Evolutionary conservation across 2,113 vertebrate species (phyloP), one percentile per base, ranked within the genome.

Genomic region (Passer domesticus): DNA sequence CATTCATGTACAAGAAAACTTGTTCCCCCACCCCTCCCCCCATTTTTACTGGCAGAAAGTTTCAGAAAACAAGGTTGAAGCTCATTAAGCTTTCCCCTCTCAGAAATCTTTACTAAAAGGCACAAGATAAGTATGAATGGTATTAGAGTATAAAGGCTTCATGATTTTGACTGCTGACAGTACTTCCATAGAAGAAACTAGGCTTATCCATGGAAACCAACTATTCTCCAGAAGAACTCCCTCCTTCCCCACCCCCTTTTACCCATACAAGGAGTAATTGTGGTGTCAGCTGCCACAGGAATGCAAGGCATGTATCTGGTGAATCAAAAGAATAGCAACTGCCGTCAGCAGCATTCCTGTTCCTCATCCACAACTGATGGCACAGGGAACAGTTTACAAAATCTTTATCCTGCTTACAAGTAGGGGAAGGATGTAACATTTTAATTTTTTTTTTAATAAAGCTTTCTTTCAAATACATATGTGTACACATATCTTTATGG

Each of bases 301-400:
- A 97, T 95, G 80, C 2, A 3, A 94, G 64, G 92, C 84, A 96
- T 95, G 86, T 87, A 2, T 93, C 90, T 96, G 70, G 60, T 91
- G 35, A 88, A 75, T 89, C 60, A 84, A 59, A 95, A 96, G 93
- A 95, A 94, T 83, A 92, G 91, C 92, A 93, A 62, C 83, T 94
- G 88, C 88, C 93, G 88, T 89, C 94, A 76, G 90, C 89, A 92
- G 90, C 88, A 73, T 93, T 97, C 88, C 80, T 92, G 22, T 52
- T 69, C 76, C 80, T 72, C 80, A 75, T 69, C 37, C 23, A 1
- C 0, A 3, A 81, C 2, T 83, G 87, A 92, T 89, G 92, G 59
- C 44, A 33, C 64, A 73, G 82, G 35, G 58, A 91, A 62, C 33
- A 69, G 56, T 92, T 92, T 95, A 68, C 63, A 93, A 74, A 76